Evolutionary conservation across 2,797 vertebrate species (phyloP), one percentile per base, ranked within the genome.

Genomic region (Distichodus sexfasciatus): DNA sequence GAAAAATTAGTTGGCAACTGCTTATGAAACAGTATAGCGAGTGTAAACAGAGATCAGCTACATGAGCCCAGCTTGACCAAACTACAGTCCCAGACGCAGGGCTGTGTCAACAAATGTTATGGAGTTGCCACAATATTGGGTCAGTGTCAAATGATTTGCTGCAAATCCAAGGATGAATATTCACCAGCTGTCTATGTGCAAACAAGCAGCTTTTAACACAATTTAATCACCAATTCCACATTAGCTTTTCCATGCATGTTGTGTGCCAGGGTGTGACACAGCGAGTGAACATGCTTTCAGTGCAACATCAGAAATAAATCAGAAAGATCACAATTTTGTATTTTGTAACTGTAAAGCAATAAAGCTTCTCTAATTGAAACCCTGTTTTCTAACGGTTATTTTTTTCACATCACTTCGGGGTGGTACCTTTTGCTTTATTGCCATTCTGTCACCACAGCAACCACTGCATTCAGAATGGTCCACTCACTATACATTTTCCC

Each of bases 381-480:
- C 62, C 78, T n/a, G n/a, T n/a, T n/a, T 79, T 35, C 74, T 79
- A 50, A 61, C 53, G 60, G 75, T 84, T 82, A 79, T 79, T 74
- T 74, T 76, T 83, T 83, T 81, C 66, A 65, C 70, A 77, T 76
- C 84, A 79, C 83, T 10, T 84, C 73, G 35, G 79, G 81, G 73
- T 72, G 86, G 79, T 81, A 83, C 83, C 79, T 46, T 44, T 12
- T 76, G 82, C 80, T 81, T 81, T 88, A 77, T 83, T 84, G 83
- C 79, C 86, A 84, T 86, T 85, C 69, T 68, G 81, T 92, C 82
- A 55, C 88, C 86, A 91, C 89, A 83, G 88, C 85, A 90, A 92
- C 90, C 85, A 73, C 75, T 74, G 79, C 81, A 81, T 84, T 89
- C 82, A 89, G 82, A 84, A 71, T 83, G 62, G 66, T 71, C 58